These are phyloP conservation scores for Porites australiensis DNA, from an alignment of 64 coral and sea anemone genomes.

Conservation along the genomic window DNA sequence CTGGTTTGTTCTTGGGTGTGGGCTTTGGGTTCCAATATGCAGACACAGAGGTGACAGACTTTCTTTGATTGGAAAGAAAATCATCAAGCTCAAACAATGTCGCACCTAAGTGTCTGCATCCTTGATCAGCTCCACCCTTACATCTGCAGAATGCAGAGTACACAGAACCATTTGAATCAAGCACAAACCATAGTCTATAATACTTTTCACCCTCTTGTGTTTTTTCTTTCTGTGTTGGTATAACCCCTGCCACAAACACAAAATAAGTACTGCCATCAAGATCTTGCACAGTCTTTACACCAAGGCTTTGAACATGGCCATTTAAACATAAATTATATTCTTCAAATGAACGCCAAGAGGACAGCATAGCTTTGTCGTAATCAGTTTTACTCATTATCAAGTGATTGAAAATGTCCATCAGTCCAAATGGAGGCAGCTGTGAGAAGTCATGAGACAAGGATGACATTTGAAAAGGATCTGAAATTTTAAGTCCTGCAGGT, in stretches of 20 bases:
- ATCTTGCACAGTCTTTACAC: slow-evolving; percentile 46
- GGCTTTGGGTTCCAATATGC: slow-evolving; percentile 83
- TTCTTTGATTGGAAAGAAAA: slow-evolving; percentile 66
- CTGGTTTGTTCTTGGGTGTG: slow-evolving; percentile 59
- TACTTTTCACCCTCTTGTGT: slow-evolving; percentile 58
- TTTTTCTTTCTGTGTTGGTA: slow-evolving; percentile 74
- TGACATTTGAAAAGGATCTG: slow-evolving; percentile 70
- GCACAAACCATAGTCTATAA: slow-evolving; percentile 73
- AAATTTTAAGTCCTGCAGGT: slow-evolving; percentile 57
- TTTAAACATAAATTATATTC: slow-evolving; percentile 67
- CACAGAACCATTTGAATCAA: slow-evolving; percentile 56
- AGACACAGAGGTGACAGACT: slow-evolving; percentile 73
- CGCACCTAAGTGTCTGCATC: slow-evolving; percentile 73
- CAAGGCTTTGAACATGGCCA: slow-evolving; percentile 63
- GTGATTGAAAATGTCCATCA: slow-evolving; percentile 77
- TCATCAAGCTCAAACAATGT: slow-evolving; percentile 69
- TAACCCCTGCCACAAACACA: slow-evolving; percentile 60
- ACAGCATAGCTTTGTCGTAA: slow-evolving; percentile 78
- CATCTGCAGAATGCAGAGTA: slow-evolving; percentile 83
- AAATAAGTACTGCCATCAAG: slow-evolving; percentile 66
- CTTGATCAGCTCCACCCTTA: slow-evolving; percentile 81
- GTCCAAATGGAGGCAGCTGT: slow-evolving; percentile 48
- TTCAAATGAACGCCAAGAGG: slow-evolving; percentile 87
- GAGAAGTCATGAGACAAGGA: slow-evolving; percentile 61
- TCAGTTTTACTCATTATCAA: slow-evolving; percentile 64